Evolutionary conservation across 2,113 vertebrate species (phyloP).

Genomic region (Poecile atricapillus): DNA sequence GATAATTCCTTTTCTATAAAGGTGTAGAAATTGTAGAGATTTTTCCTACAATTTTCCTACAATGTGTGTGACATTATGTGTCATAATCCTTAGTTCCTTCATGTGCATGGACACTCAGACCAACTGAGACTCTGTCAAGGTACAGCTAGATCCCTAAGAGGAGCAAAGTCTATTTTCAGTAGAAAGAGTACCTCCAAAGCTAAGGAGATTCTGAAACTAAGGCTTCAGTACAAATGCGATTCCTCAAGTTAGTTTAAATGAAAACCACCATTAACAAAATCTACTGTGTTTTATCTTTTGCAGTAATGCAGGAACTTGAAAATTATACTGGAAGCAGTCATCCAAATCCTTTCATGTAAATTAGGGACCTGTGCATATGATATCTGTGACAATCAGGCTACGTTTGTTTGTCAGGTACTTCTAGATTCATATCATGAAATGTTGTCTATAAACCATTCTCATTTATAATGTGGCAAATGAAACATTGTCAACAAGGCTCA

Average conservation of each 20-base stretch:
- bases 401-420: background rate
- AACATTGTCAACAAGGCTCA: background rate
- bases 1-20: background rate
- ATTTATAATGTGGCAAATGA: background rate
- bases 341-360: background rate
- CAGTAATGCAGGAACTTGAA: background rate
- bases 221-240: background rate
- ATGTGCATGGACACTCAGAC: background rate
- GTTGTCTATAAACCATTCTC: background rate
- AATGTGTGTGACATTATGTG: too few relatives aligned
- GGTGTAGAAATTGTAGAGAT: background rate
- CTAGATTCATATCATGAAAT: background rate
- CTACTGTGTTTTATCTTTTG: background rate
- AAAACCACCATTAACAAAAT: background rate
- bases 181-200: background rate
- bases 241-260: background rate
- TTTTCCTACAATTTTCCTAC: background rate
- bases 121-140: background rate
- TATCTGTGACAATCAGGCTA: background rate
- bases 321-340: background rate
- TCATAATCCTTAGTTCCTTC: background rate
- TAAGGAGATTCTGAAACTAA: background rate
- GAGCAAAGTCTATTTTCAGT: background rate
- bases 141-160: background rate
- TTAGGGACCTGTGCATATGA: background rate